Evolutionary conservation across 2,888 invertebrate genomes (phyloP), one percentile per base, ranked within the genome.

Genomic region (Limulus polyphemus): DNA sequence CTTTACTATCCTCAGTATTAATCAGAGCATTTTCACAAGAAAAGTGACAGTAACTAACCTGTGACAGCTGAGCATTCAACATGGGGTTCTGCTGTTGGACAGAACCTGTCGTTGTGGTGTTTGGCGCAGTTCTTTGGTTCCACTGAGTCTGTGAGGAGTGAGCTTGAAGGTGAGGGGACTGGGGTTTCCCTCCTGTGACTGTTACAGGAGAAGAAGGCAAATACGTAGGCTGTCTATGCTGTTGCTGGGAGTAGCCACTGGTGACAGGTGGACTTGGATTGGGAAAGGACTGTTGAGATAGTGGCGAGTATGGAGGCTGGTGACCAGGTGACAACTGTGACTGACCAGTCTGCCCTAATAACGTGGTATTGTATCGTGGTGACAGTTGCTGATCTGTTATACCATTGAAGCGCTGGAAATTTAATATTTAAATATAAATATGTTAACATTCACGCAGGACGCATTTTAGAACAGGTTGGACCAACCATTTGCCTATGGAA

Each of bases 21-120:
- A 32, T 32, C 32, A 32, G 32, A 7, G 32, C 32, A 32, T 32
- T 32, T 32, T 32, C 32, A 32, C 32, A 14, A 55, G 17, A 55
- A 12, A 11, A 49, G 56, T 16, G 13, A 32, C 3, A 13, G 7
- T 56, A 32, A 58, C 58, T 49, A n/a, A 65, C 82, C 78, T 88
- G 88, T 74, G 86, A 85, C 72, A 89, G 79, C 77, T 89, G 89
- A 71, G 88, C 87, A 78, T 86, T 88, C 72, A 92, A 81, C 90
- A 92, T 90, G 48, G 91, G 89, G 79, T 91, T 90, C 77, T 90
- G 86, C 59, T 72, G 69, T 59, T 71, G 71, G 14, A 73, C 60
- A 50, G 62, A 64, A 50, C 52, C 46, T 14, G 62, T 61, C n/a
- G 60, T 60, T 54, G 54, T 17, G 12, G 63, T 62, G 54, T 61